Evolutionary conservation across 2,888 invertebrate species (phyloP).

Genomic region (Brachynemurus nebulosus): DNA sequence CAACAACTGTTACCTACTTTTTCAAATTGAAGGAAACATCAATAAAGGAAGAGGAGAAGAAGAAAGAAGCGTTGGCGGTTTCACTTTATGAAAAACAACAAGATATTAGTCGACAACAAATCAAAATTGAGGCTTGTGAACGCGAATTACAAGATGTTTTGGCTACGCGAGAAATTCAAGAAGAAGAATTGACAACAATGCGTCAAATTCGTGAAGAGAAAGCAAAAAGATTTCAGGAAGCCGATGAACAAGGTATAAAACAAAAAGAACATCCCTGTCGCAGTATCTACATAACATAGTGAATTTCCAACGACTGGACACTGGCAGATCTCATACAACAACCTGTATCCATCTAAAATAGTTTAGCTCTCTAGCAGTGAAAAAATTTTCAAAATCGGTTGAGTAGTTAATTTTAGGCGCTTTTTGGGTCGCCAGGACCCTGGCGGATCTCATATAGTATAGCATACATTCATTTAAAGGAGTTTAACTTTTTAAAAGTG

Average conservation of each 20-base stretch:
- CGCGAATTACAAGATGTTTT: slow-evolving; percentile 35
- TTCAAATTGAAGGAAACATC: slow-evolving; percentile 29
- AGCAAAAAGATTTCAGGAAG: slow-evolving; percentile 34
- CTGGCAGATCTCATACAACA: no score
- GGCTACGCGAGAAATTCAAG: slow-evolving; percentile 37
- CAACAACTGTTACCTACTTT: background rate
- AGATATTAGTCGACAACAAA: slow-evolving; percentile 39
- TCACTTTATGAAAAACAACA: slow-evolving; percentile 48
- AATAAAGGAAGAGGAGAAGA: slow-evolving; percentile 35
- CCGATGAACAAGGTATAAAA: slow-evolving; percentile 31
- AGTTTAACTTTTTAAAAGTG: no score
- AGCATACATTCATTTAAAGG: no score
- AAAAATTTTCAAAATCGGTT: no score
- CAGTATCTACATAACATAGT: no score
- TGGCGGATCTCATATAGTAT: no score
- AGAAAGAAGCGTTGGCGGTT: slow-evolving; percentile 41
- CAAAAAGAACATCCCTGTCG: background rate
- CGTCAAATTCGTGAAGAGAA: slow-evolving; percentile 35
- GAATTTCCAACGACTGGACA: no score
- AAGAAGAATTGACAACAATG: slow-evolving; percentile 33
- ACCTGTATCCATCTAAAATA: no score
- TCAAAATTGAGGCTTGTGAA: slow-evolving; percentile 41
- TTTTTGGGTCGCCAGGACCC: no score
- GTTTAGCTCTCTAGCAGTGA: no score
- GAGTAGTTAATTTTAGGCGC: no score